Percentiles rank a stretch among this genome's conserved stretches.
Evolutionary conservation across 2,888 invertebrate genomes (phyloP).

Genomic region (Dicycla oo): DNA sequence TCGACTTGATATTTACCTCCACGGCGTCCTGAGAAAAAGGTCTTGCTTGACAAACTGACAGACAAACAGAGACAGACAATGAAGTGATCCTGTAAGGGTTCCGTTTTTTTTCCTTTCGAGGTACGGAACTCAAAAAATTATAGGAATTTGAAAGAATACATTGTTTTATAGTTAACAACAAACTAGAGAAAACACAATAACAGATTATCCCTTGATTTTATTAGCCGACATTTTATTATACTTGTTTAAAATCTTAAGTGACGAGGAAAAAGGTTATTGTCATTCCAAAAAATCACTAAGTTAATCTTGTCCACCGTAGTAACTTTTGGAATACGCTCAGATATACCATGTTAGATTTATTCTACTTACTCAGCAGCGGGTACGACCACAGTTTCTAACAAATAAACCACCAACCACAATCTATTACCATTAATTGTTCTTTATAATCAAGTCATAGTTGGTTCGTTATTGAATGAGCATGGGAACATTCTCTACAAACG

Average conservation of each 20-base stretch:
- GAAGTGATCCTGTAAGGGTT: too few relatives aligned
- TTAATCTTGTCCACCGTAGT: background rate
- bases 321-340: background rate
- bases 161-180: background rate
- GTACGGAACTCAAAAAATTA: too few relatives aligned
- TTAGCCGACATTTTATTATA: background rate
- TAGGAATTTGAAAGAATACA: background rate
- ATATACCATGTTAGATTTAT: background rate
- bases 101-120: too few relatives aligned
- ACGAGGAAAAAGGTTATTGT: background rate
- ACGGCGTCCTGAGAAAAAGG: too few relatives aligned
- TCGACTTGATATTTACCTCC: too few relatives aligned
- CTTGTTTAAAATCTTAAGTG: background rate
- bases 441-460: conserved; percentile 23
- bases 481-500: conserved; percentile 30
- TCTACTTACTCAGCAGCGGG: too few relatives aligned
- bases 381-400: background rate
- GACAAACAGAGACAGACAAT: too few relatives aligned
- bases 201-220: conserved; percentile 13
- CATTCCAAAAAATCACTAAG: too few relatives aligned
- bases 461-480: conserved; percentile 37
- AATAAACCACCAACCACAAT: too few relatives aligned
- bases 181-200: conserved; percentile 14
- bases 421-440: conserved; percentile 3
- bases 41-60: too few relatives aligned